Evolutionary conservation across 1,140 invertebrate species (phyloP).

Genomic region (Drosophila bocki): DNA sequence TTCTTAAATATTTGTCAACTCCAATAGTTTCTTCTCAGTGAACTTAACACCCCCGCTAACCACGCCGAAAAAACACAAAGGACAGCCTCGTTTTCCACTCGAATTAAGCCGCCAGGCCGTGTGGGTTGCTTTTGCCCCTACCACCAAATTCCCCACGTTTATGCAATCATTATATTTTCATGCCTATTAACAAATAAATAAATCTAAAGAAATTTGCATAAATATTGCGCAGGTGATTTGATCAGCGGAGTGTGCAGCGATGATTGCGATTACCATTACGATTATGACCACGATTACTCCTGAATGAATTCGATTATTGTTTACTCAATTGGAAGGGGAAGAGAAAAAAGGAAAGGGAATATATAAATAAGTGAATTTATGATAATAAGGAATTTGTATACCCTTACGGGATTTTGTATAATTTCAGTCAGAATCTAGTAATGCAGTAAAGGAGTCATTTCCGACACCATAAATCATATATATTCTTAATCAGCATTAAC

Average conservation of each 20-base stretch:
- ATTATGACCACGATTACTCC: conserved; percentile 3
- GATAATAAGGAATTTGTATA: too few relatives aligned
- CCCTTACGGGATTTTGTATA: too few relatives aligned
- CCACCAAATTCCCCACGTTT: neutral
- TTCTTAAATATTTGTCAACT: neutral
- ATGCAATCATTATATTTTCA: conserved; percentile 75
- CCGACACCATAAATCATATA: too few relatives aligned
- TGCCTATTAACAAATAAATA: conserved; percentile 74
- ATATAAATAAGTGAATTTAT: neutral
- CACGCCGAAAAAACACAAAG: conserved; percentile 14
- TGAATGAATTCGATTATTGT: conserved; percentile 17
- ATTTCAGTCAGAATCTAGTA: too few relatives aligned
- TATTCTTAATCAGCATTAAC: too few relatives aligned
- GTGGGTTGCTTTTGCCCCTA: neutral
- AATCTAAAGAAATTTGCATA: conserved; percentile 65
- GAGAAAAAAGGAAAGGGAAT: neutral
- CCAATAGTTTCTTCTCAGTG: neutral
- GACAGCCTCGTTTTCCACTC: conserved; percentile 70
- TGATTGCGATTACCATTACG: conserved; percentile 6
- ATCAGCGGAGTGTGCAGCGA: conserved; percentile 50
- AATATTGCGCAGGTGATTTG: conserved; percentile 68
- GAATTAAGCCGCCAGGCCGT: conserved; percentile 47
- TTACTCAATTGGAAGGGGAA: conserved; percentile 36
- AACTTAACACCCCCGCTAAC: neutral
- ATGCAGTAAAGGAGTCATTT: too few relatives aligned